Evolutionary conservation across 2,888 invertebrate species (phyloP).

Genomic region (Lumbricus terrestris): DNA sequence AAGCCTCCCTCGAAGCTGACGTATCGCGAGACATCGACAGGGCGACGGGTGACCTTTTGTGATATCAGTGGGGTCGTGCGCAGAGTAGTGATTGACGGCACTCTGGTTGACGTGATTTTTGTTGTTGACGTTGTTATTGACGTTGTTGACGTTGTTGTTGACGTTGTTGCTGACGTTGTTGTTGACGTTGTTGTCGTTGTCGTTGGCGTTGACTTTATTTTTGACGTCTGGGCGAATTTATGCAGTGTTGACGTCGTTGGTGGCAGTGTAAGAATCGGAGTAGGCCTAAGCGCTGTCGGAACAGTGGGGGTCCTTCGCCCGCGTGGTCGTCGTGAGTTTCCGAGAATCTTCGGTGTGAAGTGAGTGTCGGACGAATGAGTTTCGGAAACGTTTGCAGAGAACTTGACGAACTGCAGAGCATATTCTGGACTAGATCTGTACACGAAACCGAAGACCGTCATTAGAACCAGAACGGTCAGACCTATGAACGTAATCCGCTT

Average conservation of each 20-base stretch:
- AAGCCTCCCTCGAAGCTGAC: conserved; percentile 22
- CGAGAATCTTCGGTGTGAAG: not conserved
- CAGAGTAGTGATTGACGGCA: not conserved
- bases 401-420: not conserved
- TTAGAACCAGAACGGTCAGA: not conserved
- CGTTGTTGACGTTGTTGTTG: not conserved
- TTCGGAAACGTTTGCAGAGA: not conserved
- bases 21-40: conserved; percentile 7
- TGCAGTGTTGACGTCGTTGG: not conserved
- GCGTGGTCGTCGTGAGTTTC: not conserved
- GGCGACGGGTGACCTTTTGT: not conserved
- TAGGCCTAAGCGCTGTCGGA: too few species aligned
- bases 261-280: not conserved
- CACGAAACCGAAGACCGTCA: not conserved
- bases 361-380: not conserved
- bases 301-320: too few species aligned
- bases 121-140: not conserved
- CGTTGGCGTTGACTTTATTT: not conserved
- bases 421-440: not conserved
- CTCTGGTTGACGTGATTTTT: not conserved
- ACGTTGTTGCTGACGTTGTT: not conserved
- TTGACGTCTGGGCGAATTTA: not conserved
- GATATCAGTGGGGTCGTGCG: not conserved
- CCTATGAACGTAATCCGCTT: not conserved
- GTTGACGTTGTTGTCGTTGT: not conserved